Conservation (phyloP, 2,797 vertebrate species). For the Pitangus sulphuratus region DNA sequence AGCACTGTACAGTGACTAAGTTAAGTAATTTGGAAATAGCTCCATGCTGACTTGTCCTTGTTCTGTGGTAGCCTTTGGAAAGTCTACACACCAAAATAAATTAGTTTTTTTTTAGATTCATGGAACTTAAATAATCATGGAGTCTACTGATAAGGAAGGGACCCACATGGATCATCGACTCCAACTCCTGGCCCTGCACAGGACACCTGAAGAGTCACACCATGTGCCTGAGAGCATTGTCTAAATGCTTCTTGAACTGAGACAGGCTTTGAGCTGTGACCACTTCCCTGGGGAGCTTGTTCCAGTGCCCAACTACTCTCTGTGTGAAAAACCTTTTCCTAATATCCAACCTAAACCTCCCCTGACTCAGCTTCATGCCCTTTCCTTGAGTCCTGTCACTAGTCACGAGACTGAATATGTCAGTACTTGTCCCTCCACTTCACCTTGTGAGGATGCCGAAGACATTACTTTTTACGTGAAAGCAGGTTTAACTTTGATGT, state of each 20-base stretch:
- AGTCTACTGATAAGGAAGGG: background rate
- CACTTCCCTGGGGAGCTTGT: background rate
- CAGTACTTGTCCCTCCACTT: fast-evolving
- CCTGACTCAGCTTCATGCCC: background rate
- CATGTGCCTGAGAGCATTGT: background rate
- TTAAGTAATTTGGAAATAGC: background rate
- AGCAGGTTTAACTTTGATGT: background rate
- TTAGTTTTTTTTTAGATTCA: background rate
- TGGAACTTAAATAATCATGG: background rate
- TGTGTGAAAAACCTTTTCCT: background rate
- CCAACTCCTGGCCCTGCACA: background rate
- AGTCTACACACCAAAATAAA: background rate
- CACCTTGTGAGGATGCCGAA: background rate
- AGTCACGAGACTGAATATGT: fast-evolving
- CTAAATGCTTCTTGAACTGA: background rate
- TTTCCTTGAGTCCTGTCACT: background rate
- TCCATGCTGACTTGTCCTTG: background rate
- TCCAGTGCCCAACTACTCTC: background rate
- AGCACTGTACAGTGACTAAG: background rate
- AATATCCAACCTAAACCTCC: background rate
- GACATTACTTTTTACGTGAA: background rate
- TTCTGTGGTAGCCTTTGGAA: background rate
- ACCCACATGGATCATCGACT: background rate
- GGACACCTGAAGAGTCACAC: fast-evolving
- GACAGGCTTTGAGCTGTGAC: background rate